Evolutionary conservation across 2,888 invertebrate species (phyloP).

Genomic region (Blera fallax): DNA sequence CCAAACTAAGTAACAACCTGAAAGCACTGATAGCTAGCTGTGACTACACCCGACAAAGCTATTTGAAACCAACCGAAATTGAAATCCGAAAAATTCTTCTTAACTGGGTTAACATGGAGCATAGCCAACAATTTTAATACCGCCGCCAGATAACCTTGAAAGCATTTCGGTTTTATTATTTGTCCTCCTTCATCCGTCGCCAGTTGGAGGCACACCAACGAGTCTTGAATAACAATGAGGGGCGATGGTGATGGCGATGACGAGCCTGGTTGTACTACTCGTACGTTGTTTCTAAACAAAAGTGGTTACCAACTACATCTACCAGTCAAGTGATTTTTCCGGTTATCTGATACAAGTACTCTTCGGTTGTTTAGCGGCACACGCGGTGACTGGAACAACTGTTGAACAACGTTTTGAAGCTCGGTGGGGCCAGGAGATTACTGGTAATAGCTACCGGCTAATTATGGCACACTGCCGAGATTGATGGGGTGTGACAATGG

Average conservation of each 20-base stretch:
- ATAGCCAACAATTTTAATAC: constrained; percentile 7
- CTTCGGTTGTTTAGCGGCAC: background rate
- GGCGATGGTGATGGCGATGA: constrained; percentile 16
- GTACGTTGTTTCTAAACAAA: constrained; percentile 3
- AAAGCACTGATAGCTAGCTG: background rate
- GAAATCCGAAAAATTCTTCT: constrained; percentile 14
- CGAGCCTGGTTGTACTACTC: background rate
- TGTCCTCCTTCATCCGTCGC: constrained; percentile 1
- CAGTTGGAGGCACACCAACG: background rate
- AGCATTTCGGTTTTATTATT: constrained; percentile 9
- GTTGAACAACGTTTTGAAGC: background rate
- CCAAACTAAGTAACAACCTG: background rate
- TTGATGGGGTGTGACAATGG: constrained; percentile 27
- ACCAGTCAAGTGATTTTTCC: constrained; percentile 4
- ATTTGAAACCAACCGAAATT: background rate
- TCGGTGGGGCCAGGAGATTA: background rate
- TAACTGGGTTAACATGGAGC: constrained; percentile 17
- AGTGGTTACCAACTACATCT: background rate
- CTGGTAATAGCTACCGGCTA: constrained; percentile 22
- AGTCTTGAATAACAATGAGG: constrained; percentile 27
- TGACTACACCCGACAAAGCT: background rate
- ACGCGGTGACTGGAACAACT: background rate
- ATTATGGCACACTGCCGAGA: constrained; percentile 8
- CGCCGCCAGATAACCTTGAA: constrained; percentile 34
- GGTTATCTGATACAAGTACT: constrained; percentile 16